These are phyloP conservation scores for Callaeas wilsoni DNA, from an alignment of 2,113 vertebrate species.

Conservation along the genomic window DNA sequence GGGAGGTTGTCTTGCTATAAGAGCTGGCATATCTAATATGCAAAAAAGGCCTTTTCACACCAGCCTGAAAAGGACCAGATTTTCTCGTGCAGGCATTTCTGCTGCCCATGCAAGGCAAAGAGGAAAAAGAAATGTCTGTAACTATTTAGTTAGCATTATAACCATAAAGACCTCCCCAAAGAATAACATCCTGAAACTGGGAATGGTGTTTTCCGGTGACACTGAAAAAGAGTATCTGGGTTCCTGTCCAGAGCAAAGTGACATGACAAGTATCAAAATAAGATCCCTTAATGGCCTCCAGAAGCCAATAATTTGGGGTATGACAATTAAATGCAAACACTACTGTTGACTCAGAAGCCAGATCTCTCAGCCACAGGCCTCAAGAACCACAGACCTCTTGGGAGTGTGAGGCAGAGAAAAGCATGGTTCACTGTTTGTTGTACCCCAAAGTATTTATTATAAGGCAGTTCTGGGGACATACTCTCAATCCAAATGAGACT, in stretches of 20 bases:
- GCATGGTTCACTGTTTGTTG: accelerated
- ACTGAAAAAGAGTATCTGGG: not conserved
- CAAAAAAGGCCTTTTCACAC: not conserved
- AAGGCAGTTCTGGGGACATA: not conserved
- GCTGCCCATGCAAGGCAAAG: not conserved
- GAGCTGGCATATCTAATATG: not conserved
- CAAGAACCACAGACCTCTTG: not conserved
- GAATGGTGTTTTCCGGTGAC: not conserved
- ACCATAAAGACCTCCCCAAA: not conserved
- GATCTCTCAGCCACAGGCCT: not conserved
- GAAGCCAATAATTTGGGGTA: not conserved
- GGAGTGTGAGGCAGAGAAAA: not conserved
- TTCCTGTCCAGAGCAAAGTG: not conserved
- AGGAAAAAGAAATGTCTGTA: not conserved
- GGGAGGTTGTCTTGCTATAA: not conserved
- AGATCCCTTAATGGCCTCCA: not conserved
- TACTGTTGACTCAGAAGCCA: not conserved
- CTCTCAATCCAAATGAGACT: not conserved
- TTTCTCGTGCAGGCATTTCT: not conserved
- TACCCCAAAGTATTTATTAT: not conserved
- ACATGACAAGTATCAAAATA: not conserved
- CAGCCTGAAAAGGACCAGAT: not conserved
- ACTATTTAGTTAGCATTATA: not conserved
- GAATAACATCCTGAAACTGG: not conserved
- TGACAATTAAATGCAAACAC: not conserved